Base-by-base conservation (phyloP, 2,797 vertebrate genomes). In the Chelmon rostratus region DNA sequence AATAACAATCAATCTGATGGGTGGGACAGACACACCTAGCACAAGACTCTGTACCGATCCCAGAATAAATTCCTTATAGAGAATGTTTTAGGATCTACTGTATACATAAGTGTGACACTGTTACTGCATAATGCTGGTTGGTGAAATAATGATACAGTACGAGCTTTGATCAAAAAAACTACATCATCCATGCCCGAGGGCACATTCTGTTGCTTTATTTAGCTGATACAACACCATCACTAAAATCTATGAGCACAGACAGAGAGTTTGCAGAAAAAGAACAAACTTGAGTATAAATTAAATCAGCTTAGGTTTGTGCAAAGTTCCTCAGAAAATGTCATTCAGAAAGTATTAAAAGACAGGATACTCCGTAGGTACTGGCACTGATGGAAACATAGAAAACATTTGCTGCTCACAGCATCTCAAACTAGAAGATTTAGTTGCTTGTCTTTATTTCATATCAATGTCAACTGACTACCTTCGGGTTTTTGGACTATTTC, bases 21-120 rank as follows among this genome's bases (percentile, higher is more conserved):
- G 67, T 69, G 25, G 35, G 46, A 53, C 49, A 49, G 63, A 40
- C 42, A 62, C 54, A 69, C 52, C 40, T 66, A 47, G 44, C 23
- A 62, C 37, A 44, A 56, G 35, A 58, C 82, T 77, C 84, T 65
- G 49, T 40, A 19, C n/a, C 81, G 79, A 89, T 79, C 79, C 64
- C 65, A 56, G 18, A 75, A 59, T 50, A 68, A 53, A 46, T 50
- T 68, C 52, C 58, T 52, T 56, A 23, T 61, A 19, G 47, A 62
- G 49, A 59, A 59, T 19, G 38, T 58, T 57, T 67, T 59, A 42
- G 21, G 18, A 23, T 62, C 61, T 68, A 37, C 31, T 38, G 47
- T 64, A 47, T 40, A 42, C 12, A 28, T 7, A 18, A 62, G 28
- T 35, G 38, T 23, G 12, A 33, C 23, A 42, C 8, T 31, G 12